Evolutionary conservation across 35 echinoderm and acorn worm species (phyloP).

Genomic region (Hemicentrotus pulcherrimus): DNA sequence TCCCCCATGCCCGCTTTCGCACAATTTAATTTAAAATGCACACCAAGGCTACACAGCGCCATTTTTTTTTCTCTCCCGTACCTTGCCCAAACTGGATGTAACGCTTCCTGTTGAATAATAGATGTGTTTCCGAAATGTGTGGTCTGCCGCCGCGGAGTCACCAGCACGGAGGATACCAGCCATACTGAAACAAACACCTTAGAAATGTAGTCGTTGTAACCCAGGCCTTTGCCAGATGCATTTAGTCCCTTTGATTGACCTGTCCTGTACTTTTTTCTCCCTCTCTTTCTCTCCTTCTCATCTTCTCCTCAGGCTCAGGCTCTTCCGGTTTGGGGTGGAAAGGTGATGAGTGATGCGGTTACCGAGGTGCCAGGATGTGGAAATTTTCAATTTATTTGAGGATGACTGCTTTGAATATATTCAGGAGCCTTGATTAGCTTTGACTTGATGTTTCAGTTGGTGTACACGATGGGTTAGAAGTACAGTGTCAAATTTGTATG

Average conservation of each 20-base stretch:
- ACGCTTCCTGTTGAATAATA: slow-evolving; percentile 23
- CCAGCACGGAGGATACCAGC: background rate
- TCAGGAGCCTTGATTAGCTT: background rate
- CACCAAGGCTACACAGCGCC: background rate
- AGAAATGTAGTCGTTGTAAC: background rate
- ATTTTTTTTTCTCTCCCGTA: background rate
- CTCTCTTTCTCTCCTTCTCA: background rate
- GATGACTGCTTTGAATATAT: background rate
- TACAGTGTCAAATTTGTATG: background rate
- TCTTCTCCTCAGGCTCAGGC: background rate
- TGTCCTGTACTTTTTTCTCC: slow-evolving; percentile 14
- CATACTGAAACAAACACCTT: background rate
- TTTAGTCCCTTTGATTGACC: background rate
- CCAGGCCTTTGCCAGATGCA: background rate
- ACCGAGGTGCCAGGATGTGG: slow-evolving; percentile 14
- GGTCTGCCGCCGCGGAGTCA: background rate
- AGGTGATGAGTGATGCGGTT: slow-evolving; percentile 28
- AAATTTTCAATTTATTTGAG: slow-evolving; percentile 41
- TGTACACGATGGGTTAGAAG: too few relatives aligned
- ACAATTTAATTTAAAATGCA: background rate
- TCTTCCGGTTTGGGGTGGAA: background rate
- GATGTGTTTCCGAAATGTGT: slow-evolving; percentile 26
- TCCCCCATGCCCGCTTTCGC: background rate
- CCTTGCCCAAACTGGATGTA: background rate
- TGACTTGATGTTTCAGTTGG: background rate